Conservation (phyloP, 2,888 invertebrate genomes). For the Melolontha melolontha region DNA sequence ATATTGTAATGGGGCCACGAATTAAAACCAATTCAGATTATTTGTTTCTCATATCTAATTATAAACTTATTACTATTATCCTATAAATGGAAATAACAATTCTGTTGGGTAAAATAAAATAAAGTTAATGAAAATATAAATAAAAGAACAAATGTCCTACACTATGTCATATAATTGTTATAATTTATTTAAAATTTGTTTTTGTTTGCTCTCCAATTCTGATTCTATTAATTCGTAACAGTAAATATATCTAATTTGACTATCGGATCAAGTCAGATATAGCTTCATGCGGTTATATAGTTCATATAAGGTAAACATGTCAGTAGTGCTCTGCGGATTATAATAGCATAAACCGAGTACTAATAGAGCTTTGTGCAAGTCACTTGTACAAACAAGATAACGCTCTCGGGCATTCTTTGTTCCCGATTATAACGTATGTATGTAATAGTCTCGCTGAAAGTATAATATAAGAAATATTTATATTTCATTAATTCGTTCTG, state of each 20-base stretch:
- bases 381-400: conserved; percentile 53
- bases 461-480: conserved; percentile 55
- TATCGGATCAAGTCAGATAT: conserved; percentile 26
- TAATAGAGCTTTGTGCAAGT: conserved; percentile 51
- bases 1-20: too few relatives aligned
- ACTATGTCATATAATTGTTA: too few relatives aligned
- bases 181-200: too few relatives aligned
- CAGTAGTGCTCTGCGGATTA: conserved; percentile 46
- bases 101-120: too few relatives aligned
- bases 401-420: conserved; percentile 47
- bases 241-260: conserved; percentile 6
- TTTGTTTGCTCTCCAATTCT: too few relatives aligned
- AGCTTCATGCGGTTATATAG: conserved; percentile 23
- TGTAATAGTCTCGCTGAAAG: conserved; percentile 30
- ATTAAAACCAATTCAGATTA: too few relatives aligned
- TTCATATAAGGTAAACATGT: conserved; percentile 50
- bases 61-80: too few relatives aligned
- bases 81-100: too few relatives aligned
- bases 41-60: too few relatives aligned
- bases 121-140: too few relatives aligned
- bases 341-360: conserved; percentile 50
- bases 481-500: conserved; percentile 59
- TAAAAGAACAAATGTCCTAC: too few relatives aligned
- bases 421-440: conserved; percentile 41
- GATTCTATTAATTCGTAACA: too few relatives aligned